These are phyloP conservation scores for Gadus chalcogrammus DNA, from an alignment of 2,113 vertebrate genomes.

Conservation along the genomic window DNA sequence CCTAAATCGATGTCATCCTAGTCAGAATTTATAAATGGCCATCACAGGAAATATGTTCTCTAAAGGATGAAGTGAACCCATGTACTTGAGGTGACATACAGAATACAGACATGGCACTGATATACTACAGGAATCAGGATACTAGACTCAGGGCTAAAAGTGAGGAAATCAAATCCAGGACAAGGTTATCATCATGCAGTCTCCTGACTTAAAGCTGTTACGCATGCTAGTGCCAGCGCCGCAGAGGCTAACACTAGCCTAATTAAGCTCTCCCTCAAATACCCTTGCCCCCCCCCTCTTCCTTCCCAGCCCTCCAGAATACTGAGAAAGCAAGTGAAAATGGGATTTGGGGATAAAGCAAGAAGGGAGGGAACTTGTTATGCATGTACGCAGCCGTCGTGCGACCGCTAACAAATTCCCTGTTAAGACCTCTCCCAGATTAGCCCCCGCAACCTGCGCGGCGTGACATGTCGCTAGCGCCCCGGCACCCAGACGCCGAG, in stretches of 20 bases:
- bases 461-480: conserved; percentile 43
- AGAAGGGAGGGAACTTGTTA: conserved; percentile 46
- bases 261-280: conserved; percentile 74
- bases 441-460: conserved; percentile 52
- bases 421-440: conserved; percentile 63
- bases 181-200: conserved; percentile 52
- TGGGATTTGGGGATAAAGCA: conserved; percentile 33
- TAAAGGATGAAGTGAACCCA: no score
- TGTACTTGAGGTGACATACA: conserved; percentile 21
- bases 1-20: no score
- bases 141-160: conserved; percentile 35
- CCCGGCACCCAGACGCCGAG: conserved; percentile 45
- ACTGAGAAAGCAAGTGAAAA: conserved; percentile 55
- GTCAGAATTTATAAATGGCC: no score
- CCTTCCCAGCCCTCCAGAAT: conserved; percentile 56
- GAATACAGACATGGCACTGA: conserved; percentile 4
- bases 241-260: conserved; percentile 62
- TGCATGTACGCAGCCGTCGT: conserved; percentile 45
- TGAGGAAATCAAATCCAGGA: conserved; percentile 60
- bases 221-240: conserved; percentile 63
- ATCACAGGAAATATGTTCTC: no score
- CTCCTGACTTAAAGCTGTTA: conserved; percentile 62
- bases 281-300: conserved; percentile 50
- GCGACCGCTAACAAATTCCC: conserved; percentile 58
- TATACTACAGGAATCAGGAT: conserved; percentile 25